These are phyloP conservation scores for Neocloeon triangulifer DNA, from an alignment of 1,140 invertebrate genomes.

Conservation along the genomic window DNA sequence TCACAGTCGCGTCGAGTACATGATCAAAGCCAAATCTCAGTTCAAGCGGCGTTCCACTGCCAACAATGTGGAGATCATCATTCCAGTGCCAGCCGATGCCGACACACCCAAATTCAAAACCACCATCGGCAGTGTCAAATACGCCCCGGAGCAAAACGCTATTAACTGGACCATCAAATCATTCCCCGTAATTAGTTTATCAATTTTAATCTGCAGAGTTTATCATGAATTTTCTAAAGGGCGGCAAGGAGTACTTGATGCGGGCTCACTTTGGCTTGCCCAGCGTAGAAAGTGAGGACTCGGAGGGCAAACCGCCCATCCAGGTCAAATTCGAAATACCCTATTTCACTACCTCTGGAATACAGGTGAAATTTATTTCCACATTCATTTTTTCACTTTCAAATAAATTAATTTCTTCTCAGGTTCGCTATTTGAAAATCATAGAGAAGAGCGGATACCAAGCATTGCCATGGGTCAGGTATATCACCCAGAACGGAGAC, in stretches of 20 bases:
- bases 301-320: slow-evolving; percentile 93
- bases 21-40: slow-evolving; percentile 99
- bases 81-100: slow-evolving; percentile 94
- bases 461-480: slow-evolving; percentile 95
- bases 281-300: slow-evolving; percentile 85
- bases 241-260: slow-evolving; percentile 98
- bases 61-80: slow-evolving; percentile 98
- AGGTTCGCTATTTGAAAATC: slow-evolving; percentile 92
- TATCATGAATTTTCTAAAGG: slow-evolving; percentile 20
- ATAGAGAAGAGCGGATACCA: slow-evolving; percentile 99
- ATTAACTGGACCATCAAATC: slow-evolving; percentile 99
- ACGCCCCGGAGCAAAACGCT: slow-evolving; percentile 91
- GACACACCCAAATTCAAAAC: slow-evolving; percentile 99
- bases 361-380: slow-evolving; percentile 42
- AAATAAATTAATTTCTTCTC: slow-evolving; percentile 9
- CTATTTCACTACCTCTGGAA: slow-evolving; percentile 98
- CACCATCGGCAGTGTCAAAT: slow-evolving; percentile 92
- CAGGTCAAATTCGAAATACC: slow-evolving; percentile 99
- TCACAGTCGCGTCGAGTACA: slow-evolving; percentile 94
- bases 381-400: neutral
- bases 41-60: slow-evolving; percentile 96
- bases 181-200: slow-evolving; percentile 44
- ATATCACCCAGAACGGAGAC: slow-evolving; percentile 99
- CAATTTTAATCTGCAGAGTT: no score
- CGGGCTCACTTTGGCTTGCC: slow-evolving; percentile 97